Evolutionary conservation across 2,797 vertebrate species (phyloP), one percentile per base, ranked within the genome.

Genomic region (Caiman crocodilus): DNA sequence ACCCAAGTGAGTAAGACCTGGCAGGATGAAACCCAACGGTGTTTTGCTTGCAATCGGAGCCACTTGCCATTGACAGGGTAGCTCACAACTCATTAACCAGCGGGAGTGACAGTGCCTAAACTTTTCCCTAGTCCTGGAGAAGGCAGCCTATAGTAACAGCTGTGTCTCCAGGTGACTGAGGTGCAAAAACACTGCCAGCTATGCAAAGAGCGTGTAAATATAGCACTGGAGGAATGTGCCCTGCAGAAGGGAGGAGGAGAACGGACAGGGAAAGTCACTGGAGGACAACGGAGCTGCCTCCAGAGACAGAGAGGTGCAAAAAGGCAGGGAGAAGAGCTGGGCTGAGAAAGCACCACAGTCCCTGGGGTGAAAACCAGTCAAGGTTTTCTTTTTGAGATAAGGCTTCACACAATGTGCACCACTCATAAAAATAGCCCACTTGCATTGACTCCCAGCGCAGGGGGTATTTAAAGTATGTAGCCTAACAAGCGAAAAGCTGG

Each of bases 81-180:
- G 21, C 60, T 61, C 88, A 57, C 95, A 82, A 95, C 11, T 94
- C 76, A 96, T 95, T 96, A 96, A 95, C 94, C 82, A 57, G 80
- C 17, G 55, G 35, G 55, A 79, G 76, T 1, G 2, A 91, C 69
- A 79, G 90, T 76, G 58, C 58, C 56, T 79, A 84, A 92, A 95
- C 95, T 84, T 94, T 95, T 82, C 87, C 92, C 94, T 58, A 85
- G 85, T 85, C 2, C 0, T 79, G 2, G 81, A 0, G 2, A 18
- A 28, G 3, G 50, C 2, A 85, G 88, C 2, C 86, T 67, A 28
- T 77, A 9, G 74, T 2, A 67, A 3, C 23, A 26, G 55, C 0
- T 0, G 56, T 67, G 1, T n/a, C 2, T 0, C 65, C 30, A 32
- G n/a, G 82, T 67, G 58, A 76, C 88, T 10, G 42, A 71, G 61